Conservation (phyloP, 1,140 invertebrate species). For the Lineus longissimus region DNA sequence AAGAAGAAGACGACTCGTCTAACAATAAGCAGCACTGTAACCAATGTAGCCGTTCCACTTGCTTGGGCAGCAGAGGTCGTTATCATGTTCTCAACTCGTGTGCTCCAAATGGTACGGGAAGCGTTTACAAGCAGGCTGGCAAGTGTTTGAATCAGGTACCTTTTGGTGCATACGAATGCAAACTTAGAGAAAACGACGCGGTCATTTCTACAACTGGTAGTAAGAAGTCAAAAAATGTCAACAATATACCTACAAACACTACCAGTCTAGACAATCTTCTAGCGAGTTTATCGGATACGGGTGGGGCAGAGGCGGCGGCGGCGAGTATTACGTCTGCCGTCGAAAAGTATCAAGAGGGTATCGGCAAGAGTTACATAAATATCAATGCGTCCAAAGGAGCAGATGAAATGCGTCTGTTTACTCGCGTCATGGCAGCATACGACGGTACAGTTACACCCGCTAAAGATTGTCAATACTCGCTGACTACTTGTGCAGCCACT, state of each 20-base stretch:
- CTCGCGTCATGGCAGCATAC: neutral
- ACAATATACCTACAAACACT: too few relatives aligned
- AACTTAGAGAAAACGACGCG: neutral
- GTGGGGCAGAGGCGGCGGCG: too few relatives aligned
- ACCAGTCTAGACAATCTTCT: too few relatives aligned
- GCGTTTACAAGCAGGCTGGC: neutral
- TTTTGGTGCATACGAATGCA: neutral
- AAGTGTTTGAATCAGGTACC: neutral
- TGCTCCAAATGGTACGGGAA: neutral
- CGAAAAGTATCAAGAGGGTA: constrained; percentile 1
- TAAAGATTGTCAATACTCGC: neutral
- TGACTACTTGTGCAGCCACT: constrained; percentile 4
- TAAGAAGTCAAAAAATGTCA: neutral
- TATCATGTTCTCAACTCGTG: neutral
- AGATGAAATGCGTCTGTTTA: constrained; percentile 2
- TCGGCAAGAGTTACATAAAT: neutral
- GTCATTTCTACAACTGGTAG: too few relatives aligned
- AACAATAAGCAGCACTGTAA: too few relatives aligned
- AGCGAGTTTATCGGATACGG: too few relatives aligned
- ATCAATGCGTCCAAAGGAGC: constrained; percentile 1
- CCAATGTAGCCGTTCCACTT: neutral
- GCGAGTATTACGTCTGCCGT: too few relatives aligned
- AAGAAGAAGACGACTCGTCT: neutral
- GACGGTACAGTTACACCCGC: neutral
- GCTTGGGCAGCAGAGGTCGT: neutral